A percentile compares a stretch with the other conserved stretches of the same genome.
Conservation (phyloP, 2,113 vertebrate genomes). For the Brachypteracias leptosomus region DNA sequence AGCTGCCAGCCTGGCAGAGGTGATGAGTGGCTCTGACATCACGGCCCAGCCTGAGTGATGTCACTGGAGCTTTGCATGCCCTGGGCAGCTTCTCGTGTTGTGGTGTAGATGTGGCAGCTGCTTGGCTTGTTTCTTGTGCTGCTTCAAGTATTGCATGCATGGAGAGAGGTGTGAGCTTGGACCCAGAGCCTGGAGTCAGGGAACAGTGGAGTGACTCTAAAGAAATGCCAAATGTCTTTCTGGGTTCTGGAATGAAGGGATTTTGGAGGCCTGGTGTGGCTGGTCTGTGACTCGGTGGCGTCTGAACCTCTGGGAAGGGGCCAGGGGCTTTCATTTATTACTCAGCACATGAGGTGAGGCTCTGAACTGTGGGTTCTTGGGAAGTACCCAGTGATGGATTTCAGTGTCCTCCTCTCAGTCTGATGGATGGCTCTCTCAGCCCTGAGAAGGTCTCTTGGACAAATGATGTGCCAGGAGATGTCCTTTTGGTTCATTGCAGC, state of each 20-base stretch:
- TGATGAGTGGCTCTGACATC: constrained; percentile 1
- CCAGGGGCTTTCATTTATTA: accelerated
- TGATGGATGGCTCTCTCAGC: neutral
- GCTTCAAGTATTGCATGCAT: accelerated
- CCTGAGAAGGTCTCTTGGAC: neutral
- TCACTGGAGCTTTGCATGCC: neutral
- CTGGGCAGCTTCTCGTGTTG: neutral
- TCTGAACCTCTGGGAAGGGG: neutral
- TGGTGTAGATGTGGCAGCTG: neutral
- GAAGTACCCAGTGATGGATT: accelerated
- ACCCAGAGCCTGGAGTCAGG: neutral
- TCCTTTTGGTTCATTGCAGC: neutral
- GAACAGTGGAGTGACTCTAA: neutral
- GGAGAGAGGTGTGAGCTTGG: too few species aligned
- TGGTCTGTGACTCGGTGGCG: neutral
- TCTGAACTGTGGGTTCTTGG: neutral
- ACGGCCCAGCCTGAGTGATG: neutral
- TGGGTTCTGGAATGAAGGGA: neutral
- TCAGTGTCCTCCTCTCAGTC: neutral
- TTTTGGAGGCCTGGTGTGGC: accelerated
- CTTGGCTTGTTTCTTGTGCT: neutral
- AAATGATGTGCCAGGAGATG: accelerated
- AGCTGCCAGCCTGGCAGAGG: constrained; percentile 68
- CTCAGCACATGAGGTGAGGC: neutral
- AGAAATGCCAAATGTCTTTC: accelerated